phyloP scores from a whole-genome alignment of 2,888 invertebrate species.

The Amphipoea oculea region DNA sequence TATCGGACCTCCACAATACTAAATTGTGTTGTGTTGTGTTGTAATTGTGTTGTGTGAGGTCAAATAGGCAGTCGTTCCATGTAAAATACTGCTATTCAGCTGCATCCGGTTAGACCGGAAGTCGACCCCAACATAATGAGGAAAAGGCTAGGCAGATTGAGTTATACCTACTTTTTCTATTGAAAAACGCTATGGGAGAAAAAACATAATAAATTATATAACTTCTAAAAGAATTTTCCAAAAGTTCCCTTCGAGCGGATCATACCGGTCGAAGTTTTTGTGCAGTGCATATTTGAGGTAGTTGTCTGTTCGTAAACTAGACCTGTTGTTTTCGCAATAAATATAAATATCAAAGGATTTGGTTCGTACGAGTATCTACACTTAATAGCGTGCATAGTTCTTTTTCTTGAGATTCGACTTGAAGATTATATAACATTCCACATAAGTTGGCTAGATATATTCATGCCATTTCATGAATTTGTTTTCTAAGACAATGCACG shows the following conservation, averaged over 20 bases:
- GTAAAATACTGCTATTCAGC: not conserved
- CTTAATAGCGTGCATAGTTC: not conserved
- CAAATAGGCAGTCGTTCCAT: not conserved
- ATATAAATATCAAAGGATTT: not conserved
- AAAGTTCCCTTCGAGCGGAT: not conserved
- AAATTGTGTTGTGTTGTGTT: too few relatives aligned
- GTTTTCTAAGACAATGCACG: not conserved
- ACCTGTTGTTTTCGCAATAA: not conserved
- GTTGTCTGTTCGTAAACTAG: not conserved
- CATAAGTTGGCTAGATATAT: not conserved
- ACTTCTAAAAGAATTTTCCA: not conserved
- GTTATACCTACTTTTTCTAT: not conserved
- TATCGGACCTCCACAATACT: too few relatives aligned
- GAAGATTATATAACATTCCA: slow-evolving; percentile 1
- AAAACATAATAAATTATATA: not conserved
- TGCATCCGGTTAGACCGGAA: not conserved
- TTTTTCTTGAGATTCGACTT: slow-evolving; percentile 13
- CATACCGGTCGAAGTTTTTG: not conserved
- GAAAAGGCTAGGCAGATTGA: not conserved
- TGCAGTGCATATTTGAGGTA: not conserved
- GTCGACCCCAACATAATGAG: not conserved
- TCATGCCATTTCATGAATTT: not conserved
- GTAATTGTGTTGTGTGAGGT: not conserved
- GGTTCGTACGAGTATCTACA: not conserved
- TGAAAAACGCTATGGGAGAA: not conserved